These are phyloP conservation scores for Okamejei kenojei DNA, from an alignment of 2,797 vertebrate genomes.

Conservation along the genomic window DNA sequence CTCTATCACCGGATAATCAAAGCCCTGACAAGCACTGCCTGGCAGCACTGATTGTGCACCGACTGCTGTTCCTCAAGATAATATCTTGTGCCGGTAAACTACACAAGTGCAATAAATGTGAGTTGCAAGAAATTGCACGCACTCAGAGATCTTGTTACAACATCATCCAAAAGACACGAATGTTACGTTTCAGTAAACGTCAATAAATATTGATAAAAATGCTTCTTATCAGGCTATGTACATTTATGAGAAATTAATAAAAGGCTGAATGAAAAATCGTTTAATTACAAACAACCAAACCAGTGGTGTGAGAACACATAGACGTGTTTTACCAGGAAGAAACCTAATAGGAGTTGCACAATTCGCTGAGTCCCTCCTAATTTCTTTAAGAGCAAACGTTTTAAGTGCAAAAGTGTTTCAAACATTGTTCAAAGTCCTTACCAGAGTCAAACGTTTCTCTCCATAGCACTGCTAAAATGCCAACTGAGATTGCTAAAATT, in stretches of 20 bases:
- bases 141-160: background rate
- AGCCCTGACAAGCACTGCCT: too few species aligned
- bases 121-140: too few species aligned
- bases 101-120: too few species aligned
- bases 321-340: background rate
- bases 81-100: too few species aligned
- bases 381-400: background rate
- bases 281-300: background rate
- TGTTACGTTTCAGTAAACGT: background rate
- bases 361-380: background rate
- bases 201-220: background rate
- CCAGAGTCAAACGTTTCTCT: constrained; percentile 20
- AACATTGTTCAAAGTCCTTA: background rate
- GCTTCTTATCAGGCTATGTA: background rate
- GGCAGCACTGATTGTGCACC: too few species aligned
- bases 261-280: background rate
- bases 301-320: background rate
- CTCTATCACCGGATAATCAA: too few species aligned
- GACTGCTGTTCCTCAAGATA: too few species aligned
- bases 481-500: background rate
- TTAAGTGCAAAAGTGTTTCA: background rate
- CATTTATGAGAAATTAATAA: background rate
- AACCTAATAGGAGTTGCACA: background rate
- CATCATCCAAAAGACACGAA: background rate
- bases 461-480: background rate